Evolutionary conservation across 2,113 vertebrate species (phyloP).

Genomic region (Nycticebus coucang): DNA sequence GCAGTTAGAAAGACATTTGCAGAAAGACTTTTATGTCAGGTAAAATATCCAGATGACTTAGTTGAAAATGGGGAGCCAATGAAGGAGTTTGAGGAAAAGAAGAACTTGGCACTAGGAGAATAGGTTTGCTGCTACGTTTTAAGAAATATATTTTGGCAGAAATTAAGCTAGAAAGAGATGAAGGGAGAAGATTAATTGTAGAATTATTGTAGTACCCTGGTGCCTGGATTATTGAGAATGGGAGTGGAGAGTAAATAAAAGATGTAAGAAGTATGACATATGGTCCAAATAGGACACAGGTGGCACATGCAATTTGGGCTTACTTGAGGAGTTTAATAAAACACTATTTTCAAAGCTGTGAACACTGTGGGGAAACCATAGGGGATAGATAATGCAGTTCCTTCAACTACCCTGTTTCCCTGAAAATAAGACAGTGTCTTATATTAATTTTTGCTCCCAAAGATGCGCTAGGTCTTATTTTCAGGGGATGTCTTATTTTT

Average conservation of each 20-base stretch:
- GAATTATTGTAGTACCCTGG: background rate
- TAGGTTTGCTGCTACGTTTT: background rate
- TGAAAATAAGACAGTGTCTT: no score
- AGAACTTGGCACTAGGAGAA: background rate
- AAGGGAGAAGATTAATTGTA: background rate
- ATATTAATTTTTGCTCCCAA: no score
- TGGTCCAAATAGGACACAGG: background rate
- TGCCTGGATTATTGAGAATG: background rate
- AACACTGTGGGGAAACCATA: background rate
- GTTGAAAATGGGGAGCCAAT: background rate
- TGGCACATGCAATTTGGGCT: background rate
- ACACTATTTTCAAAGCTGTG: background rate
- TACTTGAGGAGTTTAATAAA: background rate
- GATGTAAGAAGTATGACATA: background rate
- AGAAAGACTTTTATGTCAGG: background rate
- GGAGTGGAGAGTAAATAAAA: background rate
- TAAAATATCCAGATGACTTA: background rate
- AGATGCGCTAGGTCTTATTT: no score
- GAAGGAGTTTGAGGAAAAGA: background rate
- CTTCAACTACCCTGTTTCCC: no score
- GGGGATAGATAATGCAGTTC: background rate
- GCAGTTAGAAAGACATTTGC: background rate
- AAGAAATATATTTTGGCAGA: background rate
- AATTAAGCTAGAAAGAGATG: background rate
- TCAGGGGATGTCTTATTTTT: no score